Percentiles rank a stretch among this genome's conserved stretches.
These are phyloP conservation scores for Heteromurus nitidus DNA, from an alignment of 2,888 invertebrate species.

Conservation along the genomic window DNA sequence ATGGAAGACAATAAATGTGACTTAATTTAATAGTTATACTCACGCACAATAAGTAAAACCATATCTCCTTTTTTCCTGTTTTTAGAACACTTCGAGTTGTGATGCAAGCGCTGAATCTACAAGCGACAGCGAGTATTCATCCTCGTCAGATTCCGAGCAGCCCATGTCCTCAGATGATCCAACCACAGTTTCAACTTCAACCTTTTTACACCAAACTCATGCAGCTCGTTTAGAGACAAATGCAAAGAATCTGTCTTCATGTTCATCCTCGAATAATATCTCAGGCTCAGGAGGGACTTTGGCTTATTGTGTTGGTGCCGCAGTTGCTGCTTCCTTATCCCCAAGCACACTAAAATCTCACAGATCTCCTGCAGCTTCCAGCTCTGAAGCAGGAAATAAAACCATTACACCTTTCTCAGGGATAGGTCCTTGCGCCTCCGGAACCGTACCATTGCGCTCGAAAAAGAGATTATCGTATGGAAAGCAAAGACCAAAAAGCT, in stretches of 20 bases:
- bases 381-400: constrained; percentile 51
- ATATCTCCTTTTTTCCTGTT: constrained; percentile 11
- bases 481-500: constrained; percentile 73
- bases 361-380: constrained; percentile 47
- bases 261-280: constrained; percentile 63
- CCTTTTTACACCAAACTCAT: constrained; percentile 71
- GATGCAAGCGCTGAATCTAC: constrained; percentile 73
- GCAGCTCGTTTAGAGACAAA: constrained; percentile 59
- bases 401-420: constrained; percentile 46
- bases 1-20: no score
- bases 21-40: no score
- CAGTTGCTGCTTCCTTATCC: constrained; percentile 43
- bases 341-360: constrained; percentile 48
- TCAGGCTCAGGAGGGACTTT: constrained; percentile 58
- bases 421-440: constrained; percentile 41
- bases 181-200: constrained; percentile 70
- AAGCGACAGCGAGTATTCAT: constrained; percentile 69
- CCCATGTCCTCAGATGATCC: constrained; percentile 72
- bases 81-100: constrained; percentile 73
- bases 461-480: constrained; percentile 68
- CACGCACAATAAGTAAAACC: neutral
- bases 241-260: constrained; percentile 58
- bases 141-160: constrained; percentile 65
- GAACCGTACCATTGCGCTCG: constrained; percentile 68
- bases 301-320: constrained; percentile 48